Percentiles rank a stretch among this genome's conserved stretches.
phyloP scores from a whole-genome alignment of 2,797 vertebrate species.

The Dicrostonyx torquatus region DNA sequence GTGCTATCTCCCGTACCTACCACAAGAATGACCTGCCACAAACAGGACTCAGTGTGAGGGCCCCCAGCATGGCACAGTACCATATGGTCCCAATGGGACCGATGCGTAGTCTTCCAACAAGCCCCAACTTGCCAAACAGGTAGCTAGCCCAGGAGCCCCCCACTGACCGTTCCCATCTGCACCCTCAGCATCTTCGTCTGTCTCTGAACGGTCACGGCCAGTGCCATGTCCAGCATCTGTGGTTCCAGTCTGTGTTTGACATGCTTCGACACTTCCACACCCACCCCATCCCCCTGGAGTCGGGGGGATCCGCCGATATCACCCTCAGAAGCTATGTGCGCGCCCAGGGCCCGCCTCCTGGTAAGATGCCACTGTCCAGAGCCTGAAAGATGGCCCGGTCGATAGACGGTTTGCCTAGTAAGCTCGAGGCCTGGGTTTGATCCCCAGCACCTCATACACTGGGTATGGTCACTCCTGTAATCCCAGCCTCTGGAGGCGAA shows the following conservation, averaged over 20 bases:
- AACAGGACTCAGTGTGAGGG: background rate
- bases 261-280: slow-evolving; percentile 98
- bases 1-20: background rate
- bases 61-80: background rate
- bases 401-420: too few relatives aligned
- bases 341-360: slow-evolving; percentile 88
- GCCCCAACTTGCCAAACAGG: background rate
- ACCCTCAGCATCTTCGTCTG: slow-evolving; percentile 94
- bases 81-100: background rate
- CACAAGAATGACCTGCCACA: background rate
- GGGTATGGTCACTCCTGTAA: background rate
- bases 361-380: slow-evolving; percentile 81
- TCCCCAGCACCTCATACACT: background rate
- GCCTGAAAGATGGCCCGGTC: background rate
- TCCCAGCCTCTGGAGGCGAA: background rate
- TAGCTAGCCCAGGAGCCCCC: background rate
- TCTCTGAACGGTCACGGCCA: slow-evolving; percentile 96
- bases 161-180: background rate
- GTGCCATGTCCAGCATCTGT: slow-evolving; percentile 98
- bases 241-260: slow-evolving; percentile 98
- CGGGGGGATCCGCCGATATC: slow-evolving; percentile 96
- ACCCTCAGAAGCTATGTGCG: slow-evolving; percentile 96
- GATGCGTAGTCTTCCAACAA: background rate
- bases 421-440: background rate
- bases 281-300: slow-evolving; percentile 97